These are phyloP conservation scores for Tenualosa ilisha DNA, from an alignment of 2,797 vertebrate genomes.

Conservation along the genomic window DNA sequence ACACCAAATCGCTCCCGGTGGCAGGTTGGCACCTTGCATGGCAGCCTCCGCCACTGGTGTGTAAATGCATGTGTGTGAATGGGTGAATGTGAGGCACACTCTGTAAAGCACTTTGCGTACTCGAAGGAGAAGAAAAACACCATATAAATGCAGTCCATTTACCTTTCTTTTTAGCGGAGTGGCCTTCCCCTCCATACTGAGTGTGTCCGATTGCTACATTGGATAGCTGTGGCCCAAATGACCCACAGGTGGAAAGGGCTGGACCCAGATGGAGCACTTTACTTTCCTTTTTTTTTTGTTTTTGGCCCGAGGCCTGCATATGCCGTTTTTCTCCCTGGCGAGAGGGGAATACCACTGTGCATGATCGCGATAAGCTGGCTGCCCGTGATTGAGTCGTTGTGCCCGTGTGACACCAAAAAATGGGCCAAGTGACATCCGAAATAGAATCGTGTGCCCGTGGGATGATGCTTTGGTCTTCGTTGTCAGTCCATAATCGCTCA, in stretches of 20 bases:
- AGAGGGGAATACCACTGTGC: background rate
- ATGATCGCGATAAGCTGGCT: background rate
- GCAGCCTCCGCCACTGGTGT: no score
- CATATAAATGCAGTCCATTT: no score
- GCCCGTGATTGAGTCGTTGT: background rate
- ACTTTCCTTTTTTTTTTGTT: background rate
- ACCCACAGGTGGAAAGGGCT: background rate
- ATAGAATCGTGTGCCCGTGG: background rate
- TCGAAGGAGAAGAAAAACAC: no score
- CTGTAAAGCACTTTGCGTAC: no score
- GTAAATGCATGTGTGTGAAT: no score
- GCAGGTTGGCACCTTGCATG: no score
- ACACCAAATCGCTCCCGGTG: no score
- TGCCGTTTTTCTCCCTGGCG: background rate
- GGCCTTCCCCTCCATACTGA: background rate
- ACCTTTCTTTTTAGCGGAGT: background rate
- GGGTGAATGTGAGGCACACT: no score
- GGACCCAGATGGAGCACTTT: background rate
- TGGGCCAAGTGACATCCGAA: constrained; percentile 7
- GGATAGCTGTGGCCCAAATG: background rate
- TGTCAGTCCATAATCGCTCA: background rate
- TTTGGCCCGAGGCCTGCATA: background rate
- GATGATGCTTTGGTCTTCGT: background rate
- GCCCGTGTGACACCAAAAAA: background rate
- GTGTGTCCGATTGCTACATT: background rate